Conservation (phyloP, 2,888 invertebrate genomes). For the Dasypolia templi region DNA sequence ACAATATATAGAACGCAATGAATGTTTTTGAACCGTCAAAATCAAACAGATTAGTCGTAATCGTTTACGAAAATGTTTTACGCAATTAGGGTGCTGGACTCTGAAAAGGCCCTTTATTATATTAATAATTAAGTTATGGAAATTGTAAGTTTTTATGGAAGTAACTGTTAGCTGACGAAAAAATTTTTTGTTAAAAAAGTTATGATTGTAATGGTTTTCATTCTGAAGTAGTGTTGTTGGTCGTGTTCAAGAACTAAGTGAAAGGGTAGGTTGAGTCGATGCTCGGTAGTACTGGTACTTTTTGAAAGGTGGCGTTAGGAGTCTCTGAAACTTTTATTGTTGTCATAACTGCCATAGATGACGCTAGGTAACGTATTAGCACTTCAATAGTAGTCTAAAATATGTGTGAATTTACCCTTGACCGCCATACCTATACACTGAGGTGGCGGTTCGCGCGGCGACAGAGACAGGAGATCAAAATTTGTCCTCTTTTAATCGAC, state of each 20-base stretch:
- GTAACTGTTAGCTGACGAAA: neutral
- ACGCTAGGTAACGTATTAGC: slow-evolving; percentile 1
- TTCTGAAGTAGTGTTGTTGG: neutral
- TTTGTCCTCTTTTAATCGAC: too few species aligned
- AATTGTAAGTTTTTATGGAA: too few species aligned
- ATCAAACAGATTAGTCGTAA: too few species aligned
- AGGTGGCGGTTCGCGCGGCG: neutral
- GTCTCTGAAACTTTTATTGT: neutral
- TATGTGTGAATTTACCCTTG: slow-evolving; percentile 6
- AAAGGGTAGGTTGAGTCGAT: neutral
- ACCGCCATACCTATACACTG: neutral
- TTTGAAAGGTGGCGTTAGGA: slow-evolving; percentile 28
- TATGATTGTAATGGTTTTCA: neutral
- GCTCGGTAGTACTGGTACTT: slow-evolving; percentile 1
- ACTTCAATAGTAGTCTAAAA: neutral
- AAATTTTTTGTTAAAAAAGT: neutral
- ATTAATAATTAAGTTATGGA: neutral
- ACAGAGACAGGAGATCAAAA: slow-evolving; percentile 8
- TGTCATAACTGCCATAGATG: slow-evolving; percentile 3
- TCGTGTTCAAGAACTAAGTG: neutral
- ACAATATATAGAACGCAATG: too few species aligned
- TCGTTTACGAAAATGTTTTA: too few species aligned
- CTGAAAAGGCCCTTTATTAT: too few species aligned
- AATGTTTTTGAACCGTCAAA: too few species aligned
- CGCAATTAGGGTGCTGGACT: too few species aligned